Base-by-base conservation (phyloP, 2,888 invertebrate species). In the Eupithecia centaureata region DNA sequence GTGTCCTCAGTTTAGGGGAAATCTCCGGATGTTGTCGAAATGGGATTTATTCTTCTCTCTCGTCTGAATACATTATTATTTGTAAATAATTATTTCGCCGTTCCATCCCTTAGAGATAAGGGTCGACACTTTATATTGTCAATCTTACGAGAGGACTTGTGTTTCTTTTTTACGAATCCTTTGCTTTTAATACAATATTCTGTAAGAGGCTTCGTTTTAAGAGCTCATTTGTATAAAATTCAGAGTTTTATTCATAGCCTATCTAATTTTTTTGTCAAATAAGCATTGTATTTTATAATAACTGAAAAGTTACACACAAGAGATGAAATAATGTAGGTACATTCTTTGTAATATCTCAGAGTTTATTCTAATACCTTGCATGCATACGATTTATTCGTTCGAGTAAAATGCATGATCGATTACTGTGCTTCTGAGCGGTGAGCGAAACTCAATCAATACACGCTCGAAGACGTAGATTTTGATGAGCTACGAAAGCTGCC, bases 31-130 rank as follows among this genome's bases (percentile, higher is more conserved):
- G 82, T 76, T 77, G 72, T 72, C 67, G 76, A 76, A 73, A 73
- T 71, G 76, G 83, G 83, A 87, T 86, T 86, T 86, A 86, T 82
- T 79, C 78, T 73, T 84, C 80, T 79, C 78, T 81, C 77, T 79
- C 77, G 76, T 79, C 81, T 81, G 85, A 84, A 86, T 86, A 83
- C 82, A 85, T 85, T 85, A 85, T 80, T 84, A 86, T 87, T 86
- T 86, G 83, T 85, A 85, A 85, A 86, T 85, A 86, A 86, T 86
- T 85, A 86, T 81, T 81, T 79, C 73, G 77, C 69, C 72, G 68
- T 66, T 75, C 71, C 62, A 64, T 73, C 73, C 76, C 74, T 72
- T 59, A 8, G 78, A 76, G 82, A 81, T 74, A 76, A 75, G 74
- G 76, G 74, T 73, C 80, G 78, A 75, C 76, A 78, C 72, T 79